Evolutionary conservation across 2,797 vertebrate species (phyloP).

Genomic region (Sebastes trivittatus): DNA sequence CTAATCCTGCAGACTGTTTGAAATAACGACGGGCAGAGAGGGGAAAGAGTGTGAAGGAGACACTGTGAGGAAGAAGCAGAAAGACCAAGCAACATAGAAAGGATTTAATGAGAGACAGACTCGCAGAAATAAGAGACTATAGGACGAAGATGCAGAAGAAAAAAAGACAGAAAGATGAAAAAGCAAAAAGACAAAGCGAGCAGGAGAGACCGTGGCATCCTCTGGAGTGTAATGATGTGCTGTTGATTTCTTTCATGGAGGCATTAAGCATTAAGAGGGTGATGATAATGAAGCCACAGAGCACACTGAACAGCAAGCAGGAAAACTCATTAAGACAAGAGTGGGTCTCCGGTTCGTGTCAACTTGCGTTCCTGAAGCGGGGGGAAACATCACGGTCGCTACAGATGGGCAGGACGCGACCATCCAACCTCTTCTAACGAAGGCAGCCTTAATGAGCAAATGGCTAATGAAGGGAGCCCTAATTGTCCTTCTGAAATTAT

Average conservation of each 20-base stretch:
- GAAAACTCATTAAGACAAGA: constrained; percentile 65
- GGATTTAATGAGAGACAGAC: constrained; percentile 31
- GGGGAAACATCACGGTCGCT: constrained; percentile 8
- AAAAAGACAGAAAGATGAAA: constrained; percentile 8
- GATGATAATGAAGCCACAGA: constrained; percentile 69
- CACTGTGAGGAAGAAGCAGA: background rate
- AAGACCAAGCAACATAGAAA: background rate
- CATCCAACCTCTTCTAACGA: constrained; percentile 66
- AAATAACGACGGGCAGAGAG: constrained; percentile 23
- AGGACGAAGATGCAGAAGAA: background rate
- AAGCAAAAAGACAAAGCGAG: constrained; percentile 5
- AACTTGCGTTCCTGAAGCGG: background rate
- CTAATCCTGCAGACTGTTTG: constrained; percentile 48
- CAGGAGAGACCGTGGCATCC: constrained; percentile 5
- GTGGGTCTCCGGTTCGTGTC: constrained; percentile 43
- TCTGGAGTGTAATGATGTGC: constrained; percentile 66
- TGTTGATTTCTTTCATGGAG: constrained; percentile 69
- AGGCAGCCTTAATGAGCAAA: constrained; percentile 71
- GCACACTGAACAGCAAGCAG: constrained; percentile 50
- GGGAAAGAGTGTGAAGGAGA: constrained; percentile 35
- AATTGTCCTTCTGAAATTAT: constrained; percentile 73
- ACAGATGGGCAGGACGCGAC: constrained; percentile 36
- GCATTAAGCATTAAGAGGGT: constrained; percentile 61
- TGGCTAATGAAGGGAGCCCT: constrained; percentile 67
- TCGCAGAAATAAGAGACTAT: background rate